Conservation (phyloP, 2,797 vertebrate species). For the Falco cherrug region DNA sequence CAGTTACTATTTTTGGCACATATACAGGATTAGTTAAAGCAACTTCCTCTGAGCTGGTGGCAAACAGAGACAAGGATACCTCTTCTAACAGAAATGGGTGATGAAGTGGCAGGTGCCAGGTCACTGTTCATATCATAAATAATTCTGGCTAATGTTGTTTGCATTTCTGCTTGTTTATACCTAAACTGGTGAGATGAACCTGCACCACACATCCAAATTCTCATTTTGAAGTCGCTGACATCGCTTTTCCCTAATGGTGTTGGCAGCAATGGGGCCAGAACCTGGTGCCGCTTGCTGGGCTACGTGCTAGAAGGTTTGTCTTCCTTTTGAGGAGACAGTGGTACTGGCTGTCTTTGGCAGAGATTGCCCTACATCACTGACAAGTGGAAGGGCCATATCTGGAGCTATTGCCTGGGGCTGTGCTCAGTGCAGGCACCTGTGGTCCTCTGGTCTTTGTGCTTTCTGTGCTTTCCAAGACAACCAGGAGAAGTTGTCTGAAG, state of each 20-base stretch:
- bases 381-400: neutral
- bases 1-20: neutral
- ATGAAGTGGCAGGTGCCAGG: neutral
- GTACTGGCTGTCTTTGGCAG: neutral
- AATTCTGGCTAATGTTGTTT: neutral
- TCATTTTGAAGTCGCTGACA: neutral
- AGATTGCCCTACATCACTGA: neutral
- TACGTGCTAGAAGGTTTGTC: neutral
- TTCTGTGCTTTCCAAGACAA: neutral
- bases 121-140: neutral
- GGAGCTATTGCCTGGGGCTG: neutral
- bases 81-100: neutral
- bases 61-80: neutral
- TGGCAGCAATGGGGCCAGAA: neutral
- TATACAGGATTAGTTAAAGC: neutral
- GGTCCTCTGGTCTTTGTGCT: neutral
- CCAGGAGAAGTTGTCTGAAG: neutral
- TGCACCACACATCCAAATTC: neutral
- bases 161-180: neutral
- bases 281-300: neutral
- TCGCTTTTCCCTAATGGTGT: neutral
- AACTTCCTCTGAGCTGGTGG: neutral
- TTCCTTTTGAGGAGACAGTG: neutral
- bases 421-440: neutral
- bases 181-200: neutral